Base-by-base conservation (phyloP, 2,113 vertebrate species). In the Heterotis niloticus region DNA sequence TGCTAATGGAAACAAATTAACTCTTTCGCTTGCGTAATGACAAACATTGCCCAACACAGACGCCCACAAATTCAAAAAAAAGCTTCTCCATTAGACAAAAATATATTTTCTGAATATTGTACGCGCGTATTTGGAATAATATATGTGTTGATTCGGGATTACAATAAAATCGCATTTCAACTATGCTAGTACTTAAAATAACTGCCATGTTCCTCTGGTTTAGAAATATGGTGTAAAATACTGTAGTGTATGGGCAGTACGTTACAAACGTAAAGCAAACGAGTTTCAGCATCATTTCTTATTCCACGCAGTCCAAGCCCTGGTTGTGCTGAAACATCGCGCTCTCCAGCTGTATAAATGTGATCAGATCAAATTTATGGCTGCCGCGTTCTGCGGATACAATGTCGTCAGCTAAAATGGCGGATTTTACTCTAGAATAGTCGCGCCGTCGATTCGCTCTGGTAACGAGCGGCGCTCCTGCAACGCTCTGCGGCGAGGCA, bases 371-470 rank as follows among this genome's bases (percentile, higher is more conserved):
- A 54, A 20, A 68, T 68, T 68, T 71, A 62, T 11, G 52, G 28
- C 67, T 60, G 57, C 54, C 44, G 11, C 65, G 52, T 68, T 59
- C 29, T 18, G 57, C 23, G 77, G 29, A 69, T n/a, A 70, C 24
- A 78, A 59, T 62, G 51, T 62, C 66, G 23, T 23, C 18, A 62
- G n/a, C 77, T 78, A 78, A 78, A 78, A 78, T 78, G 77, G 77
- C 66, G 77, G 77, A 71, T 69, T 78, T 71, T 78, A 23, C 66
- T 62, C 17, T 9, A 60, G 16, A 71, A 70, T 12, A 62, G 56
- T 24, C 23, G 13, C 51, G 62, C 29, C 5, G 23, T 65, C 9
- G 70, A 78, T 69, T 69, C 66, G 20, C 17, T 12, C 57, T 62
- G 56, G 44, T 60, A 10, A 29, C 66, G 11, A 69, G 29, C 29